Evolutionary conservation across 2,113 vertebrate genomes (phyloP).

Genomic region (Scolopax mira): DNA sequence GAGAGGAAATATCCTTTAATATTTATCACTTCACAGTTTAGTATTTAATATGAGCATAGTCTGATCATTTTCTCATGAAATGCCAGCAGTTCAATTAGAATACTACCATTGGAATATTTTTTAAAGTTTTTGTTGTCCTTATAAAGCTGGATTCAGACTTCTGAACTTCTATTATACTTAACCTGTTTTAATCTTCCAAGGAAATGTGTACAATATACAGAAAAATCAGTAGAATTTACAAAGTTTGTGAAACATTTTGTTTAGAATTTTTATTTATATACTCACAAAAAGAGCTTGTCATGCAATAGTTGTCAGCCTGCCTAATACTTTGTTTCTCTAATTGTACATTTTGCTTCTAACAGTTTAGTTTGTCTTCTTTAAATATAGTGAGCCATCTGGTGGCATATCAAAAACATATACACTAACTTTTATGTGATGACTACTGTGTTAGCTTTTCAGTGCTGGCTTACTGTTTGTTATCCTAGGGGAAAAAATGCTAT

Average conservation of each 20-base stretch:
- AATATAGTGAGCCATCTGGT: constrained; percentile 27
- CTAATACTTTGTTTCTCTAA: background rate
- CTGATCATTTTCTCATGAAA: background rate
- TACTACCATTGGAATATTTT: background rate
- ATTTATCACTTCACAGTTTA: background rate
- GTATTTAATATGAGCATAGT: background rate
- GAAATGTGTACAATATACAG: background rate
- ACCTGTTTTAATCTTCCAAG: background rate
- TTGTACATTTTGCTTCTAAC: background rate
- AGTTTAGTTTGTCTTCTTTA: background rate
- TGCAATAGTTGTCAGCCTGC: background rate
- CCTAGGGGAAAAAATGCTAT: background rate
- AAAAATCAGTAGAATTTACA: background rate
- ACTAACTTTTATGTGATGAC: background rate
- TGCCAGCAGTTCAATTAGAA: background rate
- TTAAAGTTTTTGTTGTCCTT: background rate
- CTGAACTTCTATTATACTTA: background rate
- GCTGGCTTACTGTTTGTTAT: background rate
- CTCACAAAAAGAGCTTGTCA: background rate
- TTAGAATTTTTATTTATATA: background rate
- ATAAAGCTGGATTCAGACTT: background rate
- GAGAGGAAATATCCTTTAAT: background rate
- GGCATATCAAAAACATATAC: background rate
- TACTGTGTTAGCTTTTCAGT: background rate
- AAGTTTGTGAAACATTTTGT: background rate